phyloP scores from a whole-genome alignment of 2,888 invertebrate genomes.

The Piscicola geometra region DNA sequence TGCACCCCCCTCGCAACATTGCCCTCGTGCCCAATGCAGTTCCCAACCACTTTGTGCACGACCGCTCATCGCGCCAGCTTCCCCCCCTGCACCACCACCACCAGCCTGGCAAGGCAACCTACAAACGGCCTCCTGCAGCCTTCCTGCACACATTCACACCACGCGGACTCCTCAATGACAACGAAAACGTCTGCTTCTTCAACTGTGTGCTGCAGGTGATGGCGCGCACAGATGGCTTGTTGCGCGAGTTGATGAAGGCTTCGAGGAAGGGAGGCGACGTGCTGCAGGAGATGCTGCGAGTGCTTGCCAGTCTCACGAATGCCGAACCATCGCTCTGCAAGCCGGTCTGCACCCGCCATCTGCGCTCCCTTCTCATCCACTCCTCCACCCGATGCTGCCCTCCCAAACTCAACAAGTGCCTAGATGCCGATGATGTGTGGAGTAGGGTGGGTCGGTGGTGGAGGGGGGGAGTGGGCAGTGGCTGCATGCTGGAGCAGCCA shows the following conservation, averaged over 20 bases:
- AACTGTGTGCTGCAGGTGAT: constrained; percentile 30
- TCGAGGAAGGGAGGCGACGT: background rate
- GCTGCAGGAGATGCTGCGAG: constrained; percentile 3
- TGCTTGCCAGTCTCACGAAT: constrained; percentile 25
- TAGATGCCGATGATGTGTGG: background rate
- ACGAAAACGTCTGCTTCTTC: constrained; percentile 31
- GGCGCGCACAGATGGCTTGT: constrained; percentile 9
- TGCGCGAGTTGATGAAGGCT: background rate
- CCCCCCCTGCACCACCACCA: too few species aligned
- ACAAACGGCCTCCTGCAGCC: background rate
- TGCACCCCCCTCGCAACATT: constrained; percentile 6
- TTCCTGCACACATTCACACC: background rate
- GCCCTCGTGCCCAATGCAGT: background rate
- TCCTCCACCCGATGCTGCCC: background rate
- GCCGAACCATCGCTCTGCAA: background rate
- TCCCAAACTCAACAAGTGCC: background rate
- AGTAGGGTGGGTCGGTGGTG: background rate
- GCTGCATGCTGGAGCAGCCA: constrained; percentile 22
- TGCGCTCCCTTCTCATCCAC: background rate
- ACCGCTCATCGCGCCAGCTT: too few species aligned
- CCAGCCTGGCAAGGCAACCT: too few species aligned
- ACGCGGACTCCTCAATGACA: constrained; percentile 17
- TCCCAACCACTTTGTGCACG: background rate
- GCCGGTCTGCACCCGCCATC: background rate
- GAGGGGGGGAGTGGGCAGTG: background rate